A percentile compares a stretch with the other conserved stretches of the same genome.
Evolutionary conservation across 2,797 vertebrate genomes (phyloP).

Genomic region (Clangula hyemalis): DNA sequence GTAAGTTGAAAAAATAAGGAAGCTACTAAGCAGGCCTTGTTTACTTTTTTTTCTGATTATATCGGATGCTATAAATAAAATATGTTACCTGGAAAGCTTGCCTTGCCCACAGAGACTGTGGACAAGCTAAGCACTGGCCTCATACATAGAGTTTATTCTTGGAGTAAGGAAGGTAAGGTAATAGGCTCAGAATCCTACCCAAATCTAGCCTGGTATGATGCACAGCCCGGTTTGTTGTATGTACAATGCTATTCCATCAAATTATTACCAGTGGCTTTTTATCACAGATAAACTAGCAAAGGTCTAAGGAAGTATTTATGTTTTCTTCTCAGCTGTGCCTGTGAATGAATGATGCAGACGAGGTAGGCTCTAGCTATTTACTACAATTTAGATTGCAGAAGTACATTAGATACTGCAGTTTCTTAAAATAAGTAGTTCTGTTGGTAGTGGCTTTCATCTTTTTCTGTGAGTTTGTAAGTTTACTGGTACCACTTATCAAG

Average conservation of each 20-base stretch:
- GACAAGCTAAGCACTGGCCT: background rate
- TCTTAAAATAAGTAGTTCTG: constrained; percentile 4
- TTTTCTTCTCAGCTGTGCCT: constrained; percentile 18
- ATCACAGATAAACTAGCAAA: background rate
- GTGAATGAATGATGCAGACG: background rate
- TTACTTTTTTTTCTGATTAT: background rate
- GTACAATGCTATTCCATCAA: background rate
- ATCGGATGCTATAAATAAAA: background rate
- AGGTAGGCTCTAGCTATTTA: constrained; percentile 4
- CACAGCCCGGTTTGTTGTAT: background rate
- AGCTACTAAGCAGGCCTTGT: background rate
- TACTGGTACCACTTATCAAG: background rate
- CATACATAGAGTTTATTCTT: background rate
- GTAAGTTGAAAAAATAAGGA: background rate
- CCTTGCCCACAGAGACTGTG: background rate
- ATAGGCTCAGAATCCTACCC: background rate
- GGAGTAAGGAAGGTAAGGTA: background rate
- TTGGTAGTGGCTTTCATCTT: background rate
- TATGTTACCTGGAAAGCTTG: background rate
- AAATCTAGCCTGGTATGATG: background rate
- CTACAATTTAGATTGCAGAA: background rate
- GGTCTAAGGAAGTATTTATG: background rate
- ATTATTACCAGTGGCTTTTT: background rate
- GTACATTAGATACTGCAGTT: background rate
- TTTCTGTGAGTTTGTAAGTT: background rate